A percentile compares a stretch with the other conserved stretches of the same genome.
phyloP scores from a whole-genome alignment of 2,113 vertebrate genomes.

The Sapayoa aenigma region DNA sequence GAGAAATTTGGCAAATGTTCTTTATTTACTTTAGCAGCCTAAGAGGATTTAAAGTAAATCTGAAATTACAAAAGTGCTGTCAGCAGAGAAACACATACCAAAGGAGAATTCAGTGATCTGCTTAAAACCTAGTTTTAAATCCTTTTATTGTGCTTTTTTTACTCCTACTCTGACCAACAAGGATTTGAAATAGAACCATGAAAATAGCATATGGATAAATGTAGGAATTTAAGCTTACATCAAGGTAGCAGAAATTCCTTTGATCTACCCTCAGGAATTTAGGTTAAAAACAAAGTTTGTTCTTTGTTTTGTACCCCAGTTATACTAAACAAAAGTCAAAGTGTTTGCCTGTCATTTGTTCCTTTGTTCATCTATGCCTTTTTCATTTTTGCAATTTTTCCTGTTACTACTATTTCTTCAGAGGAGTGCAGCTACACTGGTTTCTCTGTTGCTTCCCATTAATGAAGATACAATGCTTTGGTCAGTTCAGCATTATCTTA shows the following conservation, averaged over 20 bases:
- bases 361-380: not conserved
- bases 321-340: not conserved
- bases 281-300: not conserved
- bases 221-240: not conserved
- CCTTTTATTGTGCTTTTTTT: not conserved
- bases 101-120: not conserved
- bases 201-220: not conserved
- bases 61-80: slow-evolving; percentile 7
- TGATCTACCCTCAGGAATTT: not conserved
- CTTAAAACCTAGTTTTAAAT: slow-evolving; percentile 20
- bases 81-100: not conserved
- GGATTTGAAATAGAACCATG: slow-evolving; percentile 4
- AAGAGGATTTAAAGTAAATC: slow-evolving; percentile 52
- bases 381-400: not conserved
- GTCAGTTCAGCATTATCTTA: slow-evolving; percentile 32
- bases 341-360: not conserved
- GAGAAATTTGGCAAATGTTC: not conserved
- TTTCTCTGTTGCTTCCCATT: slow-evolving; percentile 4
- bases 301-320: not conserved
- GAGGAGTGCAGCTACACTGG: not conserved
- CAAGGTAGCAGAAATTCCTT: not conserved
- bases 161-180: not conserved
- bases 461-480: slow-evolving; percentile 14
- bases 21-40: not conserved
- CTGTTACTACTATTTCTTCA: not conserved